Evolutionary conservation across 30 jellyfish, hydroid and myxozoan species (phyloP).

Genomic region (Turritopsis rubra): DNA sequence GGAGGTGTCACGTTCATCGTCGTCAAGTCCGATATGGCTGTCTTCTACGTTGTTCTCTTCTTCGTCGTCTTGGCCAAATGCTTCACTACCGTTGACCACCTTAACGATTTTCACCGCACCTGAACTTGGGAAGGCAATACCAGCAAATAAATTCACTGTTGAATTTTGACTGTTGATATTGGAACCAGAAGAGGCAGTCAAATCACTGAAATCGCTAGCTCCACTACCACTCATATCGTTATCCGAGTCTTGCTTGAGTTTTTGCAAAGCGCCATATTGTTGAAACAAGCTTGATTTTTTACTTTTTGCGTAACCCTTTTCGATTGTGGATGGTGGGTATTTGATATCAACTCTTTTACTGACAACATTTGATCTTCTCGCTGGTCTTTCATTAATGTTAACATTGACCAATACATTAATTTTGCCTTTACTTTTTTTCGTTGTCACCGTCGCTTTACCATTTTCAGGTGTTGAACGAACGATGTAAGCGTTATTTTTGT

Average conservation of each 20-base stretch:
- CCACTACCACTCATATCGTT: slow-evolving; percentile 7
- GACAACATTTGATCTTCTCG: slow-evolving; percentile 43
- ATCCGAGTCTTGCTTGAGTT: neutral
- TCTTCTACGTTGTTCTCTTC: slow-evolving; percentile 23
- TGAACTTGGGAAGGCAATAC: slow-evolving; percentile 12
- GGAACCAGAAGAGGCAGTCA: neutral
- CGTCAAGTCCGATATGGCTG: neutral
- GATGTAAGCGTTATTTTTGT: neutral
- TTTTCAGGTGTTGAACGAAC: neutral
- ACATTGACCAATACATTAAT: slow-evolving; percentile 92
- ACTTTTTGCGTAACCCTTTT: neutral
- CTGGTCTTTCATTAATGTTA: slow-evolving; percentile 82
- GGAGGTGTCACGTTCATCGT: slow-evolving; percentile 16
- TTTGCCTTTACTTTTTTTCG: slow-evolving; percentile 68
- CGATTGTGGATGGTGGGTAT: neutral
- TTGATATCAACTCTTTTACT: slow-evolving; percentile 6
- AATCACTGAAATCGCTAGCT: neutral
- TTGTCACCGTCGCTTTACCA: slow-evolving; percentile 13
- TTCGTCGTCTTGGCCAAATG: slow-evolving; percentile 4
- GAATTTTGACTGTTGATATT: neutral
- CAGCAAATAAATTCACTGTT: slow-evolving; percentile 7
- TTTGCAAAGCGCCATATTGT: slow-evolving; percentile 22
- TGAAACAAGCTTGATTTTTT: neutral
- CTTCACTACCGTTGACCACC: neutral
- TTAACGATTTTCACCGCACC: slow-evolving; percentile 10